phyloP scores from a whole-genome alignment of 2,113 vertebrate species.

The Stercorarius parasiticus region DNA sequence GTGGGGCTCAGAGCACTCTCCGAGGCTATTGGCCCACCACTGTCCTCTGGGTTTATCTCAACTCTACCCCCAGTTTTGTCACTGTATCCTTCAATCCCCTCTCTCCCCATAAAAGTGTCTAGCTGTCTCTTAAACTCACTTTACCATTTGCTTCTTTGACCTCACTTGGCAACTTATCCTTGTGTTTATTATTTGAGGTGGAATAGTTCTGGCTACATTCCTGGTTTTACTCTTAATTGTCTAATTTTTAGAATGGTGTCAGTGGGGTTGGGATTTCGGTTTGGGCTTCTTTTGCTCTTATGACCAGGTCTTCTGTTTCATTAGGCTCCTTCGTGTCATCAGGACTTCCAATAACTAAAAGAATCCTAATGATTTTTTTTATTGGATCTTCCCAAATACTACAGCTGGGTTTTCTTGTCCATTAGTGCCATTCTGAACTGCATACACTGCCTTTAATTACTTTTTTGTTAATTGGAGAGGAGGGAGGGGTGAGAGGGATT shows the following conservation, averaged over 20 bases:
- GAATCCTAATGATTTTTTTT: constrained; percentile 44
- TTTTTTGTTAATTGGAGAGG: neutral
- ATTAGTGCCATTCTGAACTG: constrained; percentile 6
- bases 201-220: constrained; percentile 51
- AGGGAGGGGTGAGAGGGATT: neutral
- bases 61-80: constrained; percentile 15
- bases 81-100: constrained; percentile 62
- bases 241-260: constrained; percentile 41
- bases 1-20: neutral
- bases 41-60: constrained; percentile 48
- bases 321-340: neutral
- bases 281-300: neutral
- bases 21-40: neutral
- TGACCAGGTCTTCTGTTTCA: constrained; percentile 47
- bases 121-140: constrained; percentile 63
- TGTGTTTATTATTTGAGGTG: constrained; percentile 65
- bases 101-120: constrained; percentile 62
- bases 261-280: neutral
- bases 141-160: constrained; percentile 65
- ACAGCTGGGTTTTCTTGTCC: neutral
- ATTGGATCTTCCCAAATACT: constrained; percentile 22
- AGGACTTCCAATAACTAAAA: constrained; percentile 5
- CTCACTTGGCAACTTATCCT: constrained; percentile 65
- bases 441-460: neutral
- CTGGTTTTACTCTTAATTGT: constrained; percentile 41